phyloP scores from a whole-genome alignment of 2,888 invertebrate genomes.

The Autographa gamma region DNA sequence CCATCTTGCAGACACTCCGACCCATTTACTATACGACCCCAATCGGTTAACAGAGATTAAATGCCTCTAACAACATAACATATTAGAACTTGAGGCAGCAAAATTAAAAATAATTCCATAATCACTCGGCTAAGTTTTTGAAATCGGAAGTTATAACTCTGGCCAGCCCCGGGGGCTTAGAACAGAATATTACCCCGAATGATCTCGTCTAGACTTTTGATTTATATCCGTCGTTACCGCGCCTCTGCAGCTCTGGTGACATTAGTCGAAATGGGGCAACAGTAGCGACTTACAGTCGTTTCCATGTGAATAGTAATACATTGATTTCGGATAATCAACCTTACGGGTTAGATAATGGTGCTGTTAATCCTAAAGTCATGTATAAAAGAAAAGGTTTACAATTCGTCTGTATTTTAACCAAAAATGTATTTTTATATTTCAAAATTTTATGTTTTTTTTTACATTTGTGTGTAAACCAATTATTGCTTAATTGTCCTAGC shows the following conservation, averaged over 20 bases:
- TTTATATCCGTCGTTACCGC: slow-evolving; percentile 39
- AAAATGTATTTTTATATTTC: too few relatives aligned
- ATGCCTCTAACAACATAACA: slow-evolving; percentile 4
- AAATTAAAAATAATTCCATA: slow-evolving; percentile 15
- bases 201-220: slow-evolving; percentile 34
- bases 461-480: too few relatives aligned
- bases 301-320: background rate
- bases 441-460: too few relatives aligned
- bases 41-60: background rate
- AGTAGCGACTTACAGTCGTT: background rate
- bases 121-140: slow-evolving; percentile 6
- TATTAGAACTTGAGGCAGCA: background rate
- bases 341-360: background rate
- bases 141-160: slow-evolving; percentile 40
- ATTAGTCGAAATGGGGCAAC: slow-evolving; percentile 32
- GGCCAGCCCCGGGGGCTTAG: slow-evolving; percentile 28
- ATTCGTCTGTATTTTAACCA: too few relatives aligned
- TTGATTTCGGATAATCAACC: background rate
- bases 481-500: too few relatives aligned
- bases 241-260: slow-evolving; percentile 27
- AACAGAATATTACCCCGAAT: slow-evolving; percentile 51
- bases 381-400: too few relatives aligned
- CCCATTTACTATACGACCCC: background rate
- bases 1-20: too few relatives aligned
- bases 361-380: background rate